Percentiles rank a stretch among this genome's conserved stretches.
These are phyloP conservation scores for Nowickia ferox DNA, from an alignment of 2,888 invertebrate species.

Conservation along the genomic window DNA sequence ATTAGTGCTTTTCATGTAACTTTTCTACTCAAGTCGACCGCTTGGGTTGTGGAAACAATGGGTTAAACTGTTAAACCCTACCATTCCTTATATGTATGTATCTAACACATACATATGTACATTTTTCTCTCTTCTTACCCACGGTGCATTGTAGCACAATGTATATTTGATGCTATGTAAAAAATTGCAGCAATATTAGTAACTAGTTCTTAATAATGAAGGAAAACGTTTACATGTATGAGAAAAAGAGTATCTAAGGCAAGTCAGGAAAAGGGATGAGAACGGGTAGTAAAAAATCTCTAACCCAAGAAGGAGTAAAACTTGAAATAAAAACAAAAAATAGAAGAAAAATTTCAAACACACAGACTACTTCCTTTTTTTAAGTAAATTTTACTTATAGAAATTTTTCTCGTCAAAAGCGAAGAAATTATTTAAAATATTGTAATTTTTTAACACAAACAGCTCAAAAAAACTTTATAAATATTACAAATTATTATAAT, in stretches of 20 bases:
- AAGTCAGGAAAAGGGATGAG: conserved; percentile 6
- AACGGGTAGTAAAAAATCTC: conserved; percentile 29
- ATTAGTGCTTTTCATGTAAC: too few relatives aligned
- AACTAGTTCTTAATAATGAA: conserved; percentile 47
- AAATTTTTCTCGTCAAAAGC: conserved; percentile 13
- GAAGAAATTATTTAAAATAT: conserved; percentile 15
- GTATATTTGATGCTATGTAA: not conserved
- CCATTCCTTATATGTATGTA: too few relatives aligned
- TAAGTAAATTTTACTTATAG: conserved; percentile 12
- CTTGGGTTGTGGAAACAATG: too few relatives aligned
- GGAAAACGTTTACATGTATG: conserved; percentile 4
- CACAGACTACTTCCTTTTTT: conserved; percentile 2
- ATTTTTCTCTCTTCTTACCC: not conserved
- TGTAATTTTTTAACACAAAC: not conserved
- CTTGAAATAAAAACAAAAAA: conserved; percentile 64
- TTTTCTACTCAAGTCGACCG: too few relatives aligned
- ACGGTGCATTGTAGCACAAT: conserved; percentile 38
- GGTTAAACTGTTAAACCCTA: too few relatives aligned
- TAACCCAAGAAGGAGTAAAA: conserved; percentile 58
- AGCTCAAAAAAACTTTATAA: not conserved
- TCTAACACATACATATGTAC: not conserved
- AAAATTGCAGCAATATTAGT: conserved; percentile 56
- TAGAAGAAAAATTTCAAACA: conserved; percentile 20
- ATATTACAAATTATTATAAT: not conserved
- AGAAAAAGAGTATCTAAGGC: conserved; percentile 24